Evolutionary conservation across 2,888 invertebrate genomes (phyloP).

Genomic region (Poecilobothrus nobilitatus): DNA sequence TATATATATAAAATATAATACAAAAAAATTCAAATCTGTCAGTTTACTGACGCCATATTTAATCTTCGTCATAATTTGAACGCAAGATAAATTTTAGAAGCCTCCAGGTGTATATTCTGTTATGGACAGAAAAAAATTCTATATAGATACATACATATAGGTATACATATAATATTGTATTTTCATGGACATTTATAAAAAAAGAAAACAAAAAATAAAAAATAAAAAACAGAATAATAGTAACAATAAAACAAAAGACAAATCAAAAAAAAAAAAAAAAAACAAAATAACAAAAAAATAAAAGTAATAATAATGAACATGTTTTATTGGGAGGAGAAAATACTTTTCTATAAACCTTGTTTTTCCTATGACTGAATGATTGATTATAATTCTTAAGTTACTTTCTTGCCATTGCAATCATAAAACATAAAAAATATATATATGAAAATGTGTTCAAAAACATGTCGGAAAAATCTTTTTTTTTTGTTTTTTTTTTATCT

Average conservation of each 20-base stretch:
- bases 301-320: slow-evolving; percentile 1
- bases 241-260: too few relatives aligned
- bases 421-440: not conserved
- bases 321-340: slow-evolving; percentile 4
- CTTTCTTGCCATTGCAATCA: not conserved
- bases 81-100: not conserved
- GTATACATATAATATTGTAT: not conserved
- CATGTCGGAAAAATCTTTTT: not conserved
- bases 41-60: slow-evolving; percentile 24
- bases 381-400: not conserved
- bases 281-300: not conserved
- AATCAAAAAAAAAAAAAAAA: too few relatives aligned
- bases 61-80: slow-evolving; percentile 21
- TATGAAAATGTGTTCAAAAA: not conserved
- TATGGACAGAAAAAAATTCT: not conserved
- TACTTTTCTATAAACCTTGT: slow-evolving; percentile 6
- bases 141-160: not conserved
- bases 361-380: slow-evolving; percentile 2
- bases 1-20: too few relatives aligned
- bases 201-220: not conserved
- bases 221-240: too few relatives aligned
- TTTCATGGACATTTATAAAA: not conserved
- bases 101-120: slow-evolving; percentile 4
- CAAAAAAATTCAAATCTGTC: slow-evolving; percentile 10
- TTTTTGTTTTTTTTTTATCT: too few relatives aligned